Conservation (phyloP, 1,140 invertebrate species). For the Calosoma granatense region DNA sequence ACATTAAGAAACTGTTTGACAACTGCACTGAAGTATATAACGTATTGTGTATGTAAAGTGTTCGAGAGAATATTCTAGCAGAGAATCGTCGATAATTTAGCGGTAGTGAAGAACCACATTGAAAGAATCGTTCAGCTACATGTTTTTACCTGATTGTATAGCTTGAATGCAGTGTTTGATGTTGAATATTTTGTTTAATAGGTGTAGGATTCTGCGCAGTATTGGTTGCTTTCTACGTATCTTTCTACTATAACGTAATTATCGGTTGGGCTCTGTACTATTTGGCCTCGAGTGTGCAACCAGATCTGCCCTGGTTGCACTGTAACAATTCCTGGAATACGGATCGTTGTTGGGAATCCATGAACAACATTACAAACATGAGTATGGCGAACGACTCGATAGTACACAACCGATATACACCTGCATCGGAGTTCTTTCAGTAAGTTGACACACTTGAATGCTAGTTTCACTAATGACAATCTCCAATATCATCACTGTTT, state of each 20-base stretch:
- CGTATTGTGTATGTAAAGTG: no score
- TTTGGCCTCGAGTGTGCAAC: slow-evolving; percentile 51
- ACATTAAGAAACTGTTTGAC: no score
- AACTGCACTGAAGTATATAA: no score
- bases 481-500: slow-evolving; percentile 1
- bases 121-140: neutral
- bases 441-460: slow-evolving; percentile 31
- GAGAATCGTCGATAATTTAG: no score
- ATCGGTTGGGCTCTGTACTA: slow-evolving; percentile 85
- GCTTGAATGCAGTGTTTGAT: neutral
- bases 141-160: neutral
- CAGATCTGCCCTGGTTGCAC: slow-evolving; percentile 70
- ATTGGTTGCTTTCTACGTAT: slow-evolving; percentile 82
- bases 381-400: slow-evolving; percentile 18
- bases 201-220: slow-evolving; percentile 84
- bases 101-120: neutral
- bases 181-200: slow-evolving; percentile 33
- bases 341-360: slow-evolving; percentile 50
- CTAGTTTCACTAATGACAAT: slow-evolving; percentile 15
- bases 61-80: no score
- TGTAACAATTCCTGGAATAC: slow-evolving; percentile 83
- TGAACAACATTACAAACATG: slow-evolving; percentile 7
- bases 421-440: slow-evolving; percentile 56
- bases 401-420: slow-evolving; percentile 42
- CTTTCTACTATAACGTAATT: slow-evolving; percentile 88